Conservation (phyloP, 2,113 vertebrate species). For the Alectura lathami region DNA sequence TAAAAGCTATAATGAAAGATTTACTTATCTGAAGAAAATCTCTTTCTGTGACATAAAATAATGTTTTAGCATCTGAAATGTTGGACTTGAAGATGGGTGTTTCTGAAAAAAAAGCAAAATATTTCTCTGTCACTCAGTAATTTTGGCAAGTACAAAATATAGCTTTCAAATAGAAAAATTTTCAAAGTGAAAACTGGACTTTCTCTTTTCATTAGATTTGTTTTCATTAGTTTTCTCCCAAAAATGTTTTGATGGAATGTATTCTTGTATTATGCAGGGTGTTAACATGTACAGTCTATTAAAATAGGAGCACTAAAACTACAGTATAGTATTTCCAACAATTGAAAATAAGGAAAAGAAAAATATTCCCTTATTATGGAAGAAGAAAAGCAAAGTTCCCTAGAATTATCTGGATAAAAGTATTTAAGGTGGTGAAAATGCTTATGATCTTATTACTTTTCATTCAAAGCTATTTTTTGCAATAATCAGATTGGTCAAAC, state of each 20-base stretch:
- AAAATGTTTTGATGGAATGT: not conserved
- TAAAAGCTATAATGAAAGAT: not conserved
- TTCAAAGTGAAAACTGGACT: not conserved
- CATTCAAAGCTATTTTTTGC: not conserved
- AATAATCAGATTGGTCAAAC: not conserved
- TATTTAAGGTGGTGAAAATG: not conserved
- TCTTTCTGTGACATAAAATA: not conserved
- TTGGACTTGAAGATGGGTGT: rapidly evolving
- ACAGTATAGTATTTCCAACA: not conserved
- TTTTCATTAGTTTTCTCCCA: not conserved
- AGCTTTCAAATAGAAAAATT: not conserved
- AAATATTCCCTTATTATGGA: not conserved
- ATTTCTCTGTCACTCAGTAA: not conserved
- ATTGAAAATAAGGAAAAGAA: not conserved
- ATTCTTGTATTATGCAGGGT: not conserved
- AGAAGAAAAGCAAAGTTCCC: not conserved
- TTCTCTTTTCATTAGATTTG: not conserved
- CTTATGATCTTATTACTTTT: not conserved
- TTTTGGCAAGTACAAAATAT: not conserved
- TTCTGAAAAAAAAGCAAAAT: not conserved
- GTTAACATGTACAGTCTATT: not conserved
- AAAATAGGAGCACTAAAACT: not conserved
- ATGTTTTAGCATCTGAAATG: not conserved
- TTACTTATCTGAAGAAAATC: not conserved
- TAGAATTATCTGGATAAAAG: not conserved